Conservation (phyloP, 2,797 vertebrate species). For the Darevskia nairensis region DNA sequence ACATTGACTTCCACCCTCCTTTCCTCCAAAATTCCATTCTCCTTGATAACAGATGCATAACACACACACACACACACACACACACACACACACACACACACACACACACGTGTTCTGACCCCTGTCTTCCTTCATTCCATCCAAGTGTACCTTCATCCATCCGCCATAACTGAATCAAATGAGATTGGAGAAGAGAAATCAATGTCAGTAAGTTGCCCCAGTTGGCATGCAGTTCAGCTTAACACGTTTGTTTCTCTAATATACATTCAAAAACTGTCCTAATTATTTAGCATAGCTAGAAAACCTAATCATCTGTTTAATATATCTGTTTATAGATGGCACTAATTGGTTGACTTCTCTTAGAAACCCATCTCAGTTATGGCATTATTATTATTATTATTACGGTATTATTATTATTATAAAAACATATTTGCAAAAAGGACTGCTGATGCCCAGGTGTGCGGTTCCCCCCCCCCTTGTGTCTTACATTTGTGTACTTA, state of each 20-base stretch:
- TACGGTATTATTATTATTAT: too few species aligned
- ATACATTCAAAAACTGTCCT: neutral
- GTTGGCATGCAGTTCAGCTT: neutral
- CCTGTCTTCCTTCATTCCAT: neutral
- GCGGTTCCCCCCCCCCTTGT: neutral
- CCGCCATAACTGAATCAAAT: neutral
- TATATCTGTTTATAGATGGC: neutral
- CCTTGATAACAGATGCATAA: too few species aligned
- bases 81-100: too few species aligned
- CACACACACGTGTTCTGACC: neutral
- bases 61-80: neutral
- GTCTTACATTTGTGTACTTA: constrained; percentile 10
- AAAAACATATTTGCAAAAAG: neutral
- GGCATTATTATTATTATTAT: too few species aligned
- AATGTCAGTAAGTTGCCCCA: neutral
- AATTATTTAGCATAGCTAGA: neutral
- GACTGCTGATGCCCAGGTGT: neutral
- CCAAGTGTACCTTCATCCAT: neutral
- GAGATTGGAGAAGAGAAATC: neutral
- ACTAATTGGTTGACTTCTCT: constrained; percentile 6
- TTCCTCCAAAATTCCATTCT: neutral
- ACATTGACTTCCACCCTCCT: neutral
- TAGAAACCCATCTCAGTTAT: neutral
- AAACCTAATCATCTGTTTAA: constrained; percentile 10
- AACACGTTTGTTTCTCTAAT: neutral